Base-by-base conservation (phyloP, 2,797 vertebrate genomes). In the Sebastes nivosus region DNA sequence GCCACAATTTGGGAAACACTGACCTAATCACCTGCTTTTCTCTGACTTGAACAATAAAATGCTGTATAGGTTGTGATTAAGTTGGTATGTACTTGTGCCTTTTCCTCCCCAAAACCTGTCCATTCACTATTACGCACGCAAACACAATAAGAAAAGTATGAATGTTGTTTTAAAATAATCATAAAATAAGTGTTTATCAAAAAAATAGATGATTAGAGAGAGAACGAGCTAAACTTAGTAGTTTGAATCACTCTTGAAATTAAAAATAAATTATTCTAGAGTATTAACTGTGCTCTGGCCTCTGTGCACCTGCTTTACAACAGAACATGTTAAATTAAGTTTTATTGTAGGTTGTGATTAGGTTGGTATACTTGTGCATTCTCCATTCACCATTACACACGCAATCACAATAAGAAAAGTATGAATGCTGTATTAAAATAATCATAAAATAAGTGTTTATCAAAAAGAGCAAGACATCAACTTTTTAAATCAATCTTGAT, bases 1-100 rank as follows among this genome's bases (percentile, higher is more conserved):
- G 64, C 77, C 75, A 67, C 74, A 75, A 72, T 77, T 80, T 83
- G 74, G 63, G 73, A 83, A 77, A 81, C 88, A 79, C 20, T 81
- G 81, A 80, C 78, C 88, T 72, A 85, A 86, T 90, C 87, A 77
- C 77, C 80, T 86, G 84, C 67, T 68, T 83, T 75, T 70, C 30
- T 46, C 52, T 66, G 30, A 70, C 55, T 54, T 80, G 12, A 80
- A 73, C 32, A 77, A 14, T 61, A 64, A 75, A 69, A 22, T 0
- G 24, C 16, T 69, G 20, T 36, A 38, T 14, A 50, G 20, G 60
- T 65, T 18, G 22, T 34, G 8, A 52, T 52, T 54, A 9, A 16
- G 67, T 18, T 13, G 13, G 13, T 52, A 11, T 12, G 14, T 11
- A 34, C 11, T 4, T 29, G 42, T 22, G 13, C 61, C 2, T 34